A percentile compares a stretch with the other conserved stretches of the same genome.
phyloP scores from a whole-genome alignment of 1,140 invertebrate species.

The Brachionus sp. region DNA sequence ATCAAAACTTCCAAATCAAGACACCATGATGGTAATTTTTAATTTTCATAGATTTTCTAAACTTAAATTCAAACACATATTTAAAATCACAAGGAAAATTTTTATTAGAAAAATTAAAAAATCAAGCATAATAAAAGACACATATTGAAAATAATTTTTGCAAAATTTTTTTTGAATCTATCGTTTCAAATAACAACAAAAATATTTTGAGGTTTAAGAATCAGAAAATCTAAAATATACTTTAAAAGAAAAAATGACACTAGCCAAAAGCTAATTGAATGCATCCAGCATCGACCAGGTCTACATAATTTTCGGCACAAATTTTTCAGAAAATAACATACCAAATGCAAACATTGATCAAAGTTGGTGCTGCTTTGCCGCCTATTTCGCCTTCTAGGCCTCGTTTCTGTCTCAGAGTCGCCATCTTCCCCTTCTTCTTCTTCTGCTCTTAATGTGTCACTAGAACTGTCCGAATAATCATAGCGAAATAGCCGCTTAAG shows the following conservation, averaged over 20 bases:
- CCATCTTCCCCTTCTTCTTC: neutral
- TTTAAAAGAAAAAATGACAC: neutral
- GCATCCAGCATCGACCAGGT: neutral
- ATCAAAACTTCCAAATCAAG: neutral
- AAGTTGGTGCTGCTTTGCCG: neutral
- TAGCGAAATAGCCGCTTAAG: neutral
- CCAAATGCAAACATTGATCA: neutral
- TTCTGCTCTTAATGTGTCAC: neutral
- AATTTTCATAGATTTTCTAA: neutral
- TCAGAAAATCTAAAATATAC: neutral
- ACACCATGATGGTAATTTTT: neutral
- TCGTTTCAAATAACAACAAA: neutral
- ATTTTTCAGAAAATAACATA: neutral
- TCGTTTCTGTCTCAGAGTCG: neutral
- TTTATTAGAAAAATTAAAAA: neutral
- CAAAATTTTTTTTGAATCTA: neutral
- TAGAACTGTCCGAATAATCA: neutral
- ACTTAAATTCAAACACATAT: neutral
- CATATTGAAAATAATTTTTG: neutral
- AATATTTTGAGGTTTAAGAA: neutral
- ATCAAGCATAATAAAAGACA: conserved; percentile 2
- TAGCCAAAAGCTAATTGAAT: neutral
- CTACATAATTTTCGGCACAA: neutral
- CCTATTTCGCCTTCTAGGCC: neutral
- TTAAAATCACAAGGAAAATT: neutral